Conservation (phyloP, 1,140 invertebrate species). For the Platorchestia sp. region DNA sequence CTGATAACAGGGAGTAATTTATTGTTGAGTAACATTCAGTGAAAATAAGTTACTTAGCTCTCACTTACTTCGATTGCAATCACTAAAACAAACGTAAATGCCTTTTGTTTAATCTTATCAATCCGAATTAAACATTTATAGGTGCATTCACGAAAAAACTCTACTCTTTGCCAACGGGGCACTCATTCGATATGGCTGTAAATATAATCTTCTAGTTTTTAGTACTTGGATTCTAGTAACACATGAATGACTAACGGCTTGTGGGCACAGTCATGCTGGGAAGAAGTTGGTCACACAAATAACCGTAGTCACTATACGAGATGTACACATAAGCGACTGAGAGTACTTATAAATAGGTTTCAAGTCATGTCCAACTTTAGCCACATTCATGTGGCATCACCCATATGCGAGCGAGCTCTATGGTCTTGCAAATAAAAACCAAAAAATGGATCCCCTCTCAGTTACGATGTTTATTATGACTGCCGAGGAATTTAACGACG, state of each 20-base stretch:
- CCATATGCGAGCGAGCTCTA: not conserved
- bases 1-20: not conserved
- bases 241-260: not conserved
- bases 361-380: not conserved
- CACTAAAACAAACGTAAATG: not conserved
- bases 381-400: not conserved
- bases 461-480: constrained; percentile 29
- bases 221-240: not conserved
- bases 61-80: not conserved
- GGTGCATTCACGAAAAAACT: not conserved
- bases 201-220: not conserved
- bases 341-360: not conserved
- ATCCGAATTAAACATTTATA: not conserved
- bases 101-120: too few relatives aligned
- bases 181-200: not conserved
- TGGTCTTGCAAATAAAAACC: not conserved
- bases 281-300: not conserved
- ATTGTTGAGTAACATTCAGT: not conserved
- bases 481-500: constrained; percentile 32
- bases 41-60: not conserved
- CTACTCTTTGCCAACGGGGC: not conserved
- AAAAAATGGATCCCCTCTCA: not conserved
- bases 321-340: not conserved
- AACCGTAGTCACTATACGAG: not conserved
- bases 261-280: not conserved